Evolutionary conservation across 2,113 vertebrate species (phyloP), one percentile per base, ranked within the genome.

Genomic region (Zosterops japonicus): DNA sequence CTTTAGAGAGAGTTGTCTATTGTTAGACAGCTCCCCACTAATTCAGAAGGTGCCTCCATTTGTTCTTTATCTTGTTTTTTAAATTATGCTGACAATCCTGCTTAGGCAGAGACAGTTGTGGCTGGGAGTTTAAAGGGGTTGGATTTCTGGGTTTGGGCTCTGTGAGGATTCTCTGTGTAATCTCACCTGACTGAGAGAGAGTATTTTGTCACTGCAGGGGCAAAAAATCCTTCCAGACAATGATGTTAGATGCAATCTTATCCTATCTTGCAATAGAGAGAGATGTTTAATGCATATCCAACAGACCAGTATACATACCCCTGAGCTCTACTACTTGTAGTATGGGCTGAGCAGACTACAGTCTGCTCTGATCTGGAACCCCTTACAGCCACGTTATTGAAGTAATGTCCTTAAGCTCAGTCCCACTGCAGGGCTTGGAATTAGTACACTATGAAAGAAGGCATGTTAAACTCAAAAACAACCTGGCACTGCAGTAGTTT

Each of bases 151-250:
- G 75, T 86, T 94, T 56, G 77, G 84, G n/a, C 36, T 61, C 75
- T 55, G 35, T n/a, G 49, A 55, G 42, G 60, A 89, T 68, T 57
- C 64, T 81, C 82, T 71, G 41, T 81, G 53, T 39, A 77, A 25
- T 77, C 56, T 79, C 61, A 70, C 76, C 52, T 53, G 69, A 41
- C 47, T 81, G 75, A 94, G 8, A 47, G 90, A 87, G 70, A 65
- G 46, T 71, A 87, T 96, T 95, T 97, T 90, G 74, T 85, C 90
- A 93, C 86, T 91, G 64, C 80, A 94, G 83, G 87, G 92, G 67
- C 76, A 74, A 24, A 24, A 31, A 76, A 70, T 94, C 59, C 91
- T 94, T 70, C 85, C 49, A 84, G 83, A 70, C 59, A 96, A 80
- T 85, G 36, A 94, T 88, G 74, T 84, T 55, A 83, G 41, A 20